Percentiles rank a stretch among this genome's conserved stretches.
phyloP scores from a whole-genome alignment of 2,888 invertebrate species.

The Agonopterix subpropinquella region DNA sequence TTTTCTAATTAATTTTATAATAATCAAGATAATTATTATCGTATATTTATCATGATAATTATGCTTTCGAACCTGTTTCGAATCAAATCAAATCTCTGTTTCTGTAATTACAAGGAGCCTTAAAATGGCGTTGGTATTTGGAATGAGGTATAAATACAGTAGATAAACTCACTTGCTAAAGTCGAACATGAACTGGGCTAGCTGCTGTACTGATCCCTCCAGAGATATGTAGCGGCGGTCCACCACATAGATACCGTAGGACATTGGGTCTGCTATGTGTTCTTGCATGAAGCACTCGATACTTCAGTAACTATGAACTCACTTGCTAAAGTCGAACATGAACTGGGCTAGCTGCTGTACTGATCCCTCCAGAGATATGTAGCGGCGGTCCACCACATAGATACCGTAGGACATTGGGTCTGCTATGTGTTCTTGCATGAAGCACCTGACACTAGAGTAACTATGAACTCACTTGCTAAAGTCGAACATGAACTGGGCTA shows the following conservation, averaged over 20 bases:
- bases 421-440: constrained; percentile 97
- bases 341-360: constrained; percentile 92
- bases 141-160: too few species aligned
- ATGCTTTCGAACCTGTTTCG: too few species aligned
- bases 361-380: constrained; percentile 91
- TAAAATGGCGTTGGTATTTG: too few species aligned
- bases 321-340: constrained; percentile 93
- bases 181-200: constrained; percentile 94
- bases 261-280: constrained; percentile 97
- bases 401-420: constrained; percentile 99
- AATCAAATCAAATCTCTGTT: too few species aligned
- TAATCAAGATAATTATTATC: too few species aligned
- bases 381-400: constrained; percentile 96
- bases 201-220: constrained; percentile 93
- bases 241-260: constrained; percentile 99
- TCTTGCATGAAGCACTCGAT: too few species aligned
- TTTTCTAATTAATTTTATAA: too few species aligned
- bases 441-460: too few species aligned
- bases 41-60: too few species aligned
- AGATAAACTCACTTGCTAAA: constrained; percentile 78
- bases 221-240: constrained; percentile 93
- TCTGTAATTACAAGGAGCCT: too few species aligned
- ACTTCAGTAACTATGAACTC: too few species aligned
- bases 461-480: constrained; percentile 81
- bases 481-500: constrained; percentile 94